Evolutionary conservation across 1,140 invertebrate species (phyloP).

Genomic region (Bombus polaris): DNA sequence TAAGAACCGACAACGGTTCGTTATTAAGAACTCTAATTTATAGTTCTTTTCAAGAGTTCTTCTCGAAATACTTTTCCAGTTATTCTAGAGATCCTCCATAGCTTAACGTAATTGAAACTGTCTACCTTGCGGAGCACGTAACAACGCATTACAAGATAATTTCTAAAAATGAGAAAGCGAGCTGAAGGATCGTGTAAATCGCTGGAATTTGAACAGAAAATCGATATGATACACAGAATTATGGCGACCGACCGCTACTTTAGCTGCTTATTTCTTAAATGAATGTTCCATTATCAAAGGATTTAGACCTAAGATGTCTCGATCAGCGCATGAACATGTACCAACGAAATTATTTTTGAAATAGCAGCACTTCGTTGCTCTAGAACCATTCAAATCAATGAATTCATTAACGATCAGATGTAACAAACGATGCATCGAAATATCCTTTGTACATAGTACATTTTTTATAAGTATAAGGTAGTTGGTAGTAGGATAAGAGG

Average conservation of each 20-base stretch:
- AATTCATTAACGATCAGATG: too few relatives aligned
- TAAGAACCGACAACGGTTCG: not conserved
- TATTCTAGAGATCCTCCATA: not conserved
- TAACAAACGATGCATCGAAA: too few relatives aligned
- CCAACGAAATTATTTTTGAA: not conserved
- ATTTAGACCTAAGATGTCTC: constrained; percentile 13
- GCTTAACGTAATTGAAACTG: constrained; percentile 42
- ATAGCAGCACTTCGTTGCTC: not conserved
- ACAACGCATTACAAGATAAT: constrained; percentile 33
- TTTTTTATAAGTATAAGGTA: too few relatives aligned
- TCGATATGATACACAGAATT: constrained; percentile 2
- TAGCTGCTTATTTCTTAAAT: not conserved
- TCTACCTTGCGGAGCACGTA: constrained; percentile 13
- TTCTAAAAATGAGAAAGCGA: not conserved
- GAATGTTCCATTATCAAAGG: constrained; percentile 38
- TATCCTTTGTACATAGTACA: too few relatives aligned
- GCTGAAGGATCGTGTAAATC: not conserved
- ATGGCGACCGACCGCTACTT: not conserved
- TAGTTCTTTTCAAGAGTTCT: too few relatives aligned
- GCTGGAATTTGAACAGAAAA: not conserved
- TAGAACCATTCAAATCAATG: not conserved
- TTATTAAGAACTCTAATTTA: not conserved
- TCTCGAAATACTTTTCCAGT: not conserved
- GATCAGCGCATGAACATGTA: not conserved
- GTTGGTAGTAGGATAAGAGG: too few relatives aligned